Conservation (phyloP, 2,113 vertebrate species). For the Aphyosemion australe region DNA sequence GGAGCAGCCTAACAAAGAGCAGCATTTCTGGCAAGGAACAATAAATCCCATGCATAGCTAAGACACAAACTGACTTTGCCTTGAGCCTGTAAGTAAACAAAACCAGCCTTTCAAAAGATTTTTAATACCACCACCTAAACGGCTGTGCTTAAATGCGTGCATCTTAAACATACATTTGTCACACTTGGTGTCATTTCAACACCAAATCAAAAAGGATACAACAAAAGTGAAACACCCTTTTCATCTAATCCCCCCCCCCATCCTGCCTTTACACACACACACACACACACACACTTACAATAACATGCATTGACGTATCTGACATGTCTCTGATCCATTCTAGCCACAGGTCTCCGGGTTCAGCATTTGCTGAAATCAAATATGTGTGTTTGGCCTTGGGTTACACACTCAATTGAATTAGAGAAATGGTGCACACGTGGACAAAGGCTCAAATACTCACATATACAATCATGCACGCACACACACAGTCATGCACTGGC, state of each 20-base stretch:
- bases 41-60: slow-evolving; percentile 4
- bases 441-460: slow-evolving; percentile 9
- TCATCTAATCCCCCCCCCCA: neutral
- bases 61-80: slow-evolving; percentile 8
- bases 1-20: neutral
- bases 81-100: slow-evolving; percentile 19
- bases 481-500: slow-evolving; percentile 7
- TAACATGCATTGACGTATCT: slow-evolving; percentile 33
- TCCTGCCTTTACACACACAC: slow-evolving; percentile 1
- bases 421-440: slow-evolving; percentile 48
- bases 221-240: slow-evolving; percentile 19
- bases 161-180: slow-evolving; percentile 30
- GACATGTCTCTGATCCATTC: slow-evolving; percentile 49
- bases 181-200: slow-evolving; percentile 23
- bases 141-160: slow-evolving; percentile 20
- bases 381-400: slow-evolving; percentile 72
- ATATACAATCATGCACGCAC: slow-evolving; percentile 12
- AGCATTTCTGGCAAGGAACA: slow-evolving; percentile 6
- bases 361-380: slow-evolving; percentile 70
- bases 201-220: slow-evolving; percentile 25
- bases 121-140: slow-evolving; percentile 16
- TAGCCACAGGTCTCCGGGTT: slow-evolving; percentile 57
- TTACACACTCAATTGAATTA: slow-evolving; percentile 75
- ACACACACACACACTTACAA: neutral
- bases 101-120: slow-evolving; percentile 14